A percentile compares a stretch with the other conserved stretches of the same genome.
phyloP scores from a whole-genome alignment of 64 coral and sea anemone genomes.

The Pocillopora damicornis region DNA sequence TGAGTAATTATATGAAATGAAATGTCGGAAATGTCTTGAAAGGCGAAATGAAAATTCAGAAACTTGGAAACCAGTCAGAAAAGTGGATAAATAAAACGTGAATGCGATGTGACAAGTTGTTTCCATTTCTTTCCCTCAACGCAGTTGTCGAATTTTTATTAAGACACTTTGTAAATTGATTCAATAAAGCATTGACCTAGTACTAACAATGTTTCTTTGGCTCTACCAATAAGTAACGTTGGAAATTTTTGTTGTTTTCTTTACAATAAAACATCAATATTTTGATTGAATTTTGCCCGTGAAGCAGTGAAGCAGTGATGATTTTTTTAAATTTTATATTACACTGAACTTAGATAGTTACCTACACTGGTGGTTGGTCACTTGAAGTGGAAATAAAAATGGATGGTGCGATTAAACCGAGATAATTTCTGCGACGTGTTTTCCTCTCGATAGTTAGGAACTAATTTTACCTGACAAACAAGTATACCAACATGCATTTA shows the following conservation, averaged over 20 bases:
- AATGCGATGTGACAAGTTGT: neutral
- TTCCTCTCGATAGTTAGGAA: too few relatives aligned
- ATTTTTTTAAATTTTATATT: neutral
- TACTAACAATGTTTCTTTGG: neutral
- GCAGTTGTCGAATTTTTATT: neutral
- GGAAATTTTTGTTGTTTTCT: neutral
- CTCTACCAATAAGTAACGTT: neutral
- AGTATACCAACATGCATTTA: neutral
- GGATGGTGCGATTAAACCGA: too few relatives aligned
- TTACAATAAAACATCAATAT: conserved; percentile 7
- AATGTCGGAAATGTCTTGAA: neutral
- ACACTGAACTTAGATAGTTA: neutral
- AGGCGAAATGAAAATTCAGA: neutral
- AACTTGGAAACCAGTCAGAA: neutral
- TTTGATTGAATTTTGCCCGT: conserved; percentile 7
- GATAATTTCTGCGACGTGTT: too few relatives aligned
- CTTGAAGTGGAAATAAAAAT: too few relatives aligned
- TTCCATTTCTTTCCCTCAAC: neutral
- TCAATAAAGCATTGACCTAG: neutral
- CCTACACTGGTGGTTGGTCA: neutral
- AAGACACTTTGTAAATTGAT: neutral
- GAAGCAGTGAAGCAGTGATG: neutral
- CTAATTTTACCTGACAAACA: too few relatives aligned
- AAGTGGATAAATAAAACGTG: neutral
- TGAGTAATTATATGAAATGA: conserved; percentile 1